Evolutionary conservation across 2,888 invertebrate species (phyloP).

Genomic region (Himalopsyche kuldschensis): DNA sequence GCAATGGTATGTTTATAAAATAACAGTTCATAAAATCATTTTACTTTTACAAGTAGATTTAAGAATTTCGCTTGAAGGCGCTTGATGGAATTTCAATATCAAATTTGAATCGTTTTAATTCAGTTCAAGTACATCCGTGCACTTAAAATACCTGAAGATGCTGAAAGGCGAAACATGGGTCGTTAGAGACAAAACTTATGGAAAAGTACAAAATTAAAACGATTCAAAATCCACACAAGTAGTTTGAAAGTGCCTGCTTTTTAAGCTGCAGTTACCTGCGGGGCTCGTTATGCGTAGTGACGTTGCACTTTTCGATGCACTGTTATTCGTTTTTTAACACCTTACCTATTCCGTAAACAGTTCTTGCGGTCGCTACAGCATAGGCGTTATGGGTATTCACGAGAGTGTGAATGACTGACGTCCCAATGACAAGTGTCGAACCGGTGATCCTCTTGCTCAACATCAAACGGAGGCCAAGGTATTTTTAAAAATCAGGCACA

Average conservation of each 20-base stretch:
- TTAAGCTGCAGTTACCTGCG: slow-evolving; percentile 28
- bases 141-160: too few relatives aligned
- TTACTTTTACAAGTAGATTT: neutral
- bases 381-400: neutral
- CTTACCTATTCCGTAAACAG: neutral
- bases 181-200: too few relatives aligned
- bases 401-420: neutral
- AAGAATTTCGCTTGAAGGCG: too few relatives aligned
- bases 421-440: neutral
- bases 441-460: neutral
- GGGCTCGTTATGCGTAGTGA: slow-evolving; percentile 54
- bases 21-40: neutral
- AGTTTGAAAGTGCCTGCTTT: neutral
- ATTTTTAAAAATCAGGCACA: too few relatives aligned
- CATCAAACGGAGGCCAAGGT: neutral
- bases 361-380: neutral
- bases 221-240: too few relatives aligned
- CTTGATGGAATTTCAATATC: too few relatives aligned
- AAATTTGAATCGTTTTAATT: too few relatives aligned
- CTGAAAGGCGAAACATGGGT: too few relatives aligned
- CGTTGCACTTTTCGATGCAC: slow-evolving; percentile 46
- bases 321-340: slow-evolving; percentile 2
- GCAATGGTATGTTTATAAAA: neutral
- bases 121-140: too few relatives aligned
- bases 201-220: too few relatives aligned